A percentile compares a stretch with the other conserved stretches of the same genome.
Evolutionary conservation across 1,140 invertebrate species (phyloP).

Genomic region (Micrasema longulum): DNA sequence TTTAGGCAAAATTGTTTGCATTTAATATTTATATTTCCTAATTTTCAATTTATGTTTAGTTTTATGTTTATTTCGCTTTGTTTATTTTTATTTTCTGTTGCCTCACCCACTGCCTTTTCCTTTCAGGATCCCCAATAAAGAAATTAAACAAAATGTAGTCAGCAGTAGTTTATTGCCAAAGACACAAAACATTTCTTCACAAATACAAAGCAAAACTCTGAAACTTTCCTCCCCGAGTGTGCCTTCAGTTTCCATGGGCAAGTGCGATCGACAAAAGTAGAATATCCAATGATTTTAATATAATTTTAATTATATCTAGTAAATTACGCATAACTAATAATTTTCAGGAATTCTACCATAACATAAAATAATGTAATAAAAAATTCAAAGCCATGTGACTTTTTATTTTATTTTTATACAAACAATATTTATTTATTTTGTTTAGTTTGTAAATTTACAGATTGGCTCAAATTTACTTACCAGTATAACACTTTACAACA

Average conservation of each 20-base stretch:
- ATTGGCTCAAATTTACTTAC: too few species aligned
- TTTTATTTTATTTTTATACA: too few species aligned
- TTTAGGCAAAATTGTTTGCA: too few species aligned
- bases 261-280: conserved; percentile 17
- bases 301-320: too few species aligned
- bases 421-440: too few species aligned
- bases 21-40: not conserved
- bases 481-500: too few species aligned
- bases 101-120: conserved; percentile 14
- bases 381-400: too few species aligned
- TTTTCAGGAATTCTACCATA: too few species aligned
- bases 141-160: conserved; percentile 22
- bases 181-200: conserved; percentile 1
- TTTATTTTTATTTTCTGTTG: conserved; percentile 9
- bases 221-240: conserved; percentile 19
- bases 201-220: not conserved
- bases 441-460: too few species aligned
- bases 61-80: not conserved
- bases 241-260: conserved; percentile 4
- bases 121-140: conserved; percentile 16
- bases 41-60: not conserved
- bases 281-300: not conserved
- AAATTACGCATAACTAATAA: too few species aligned
- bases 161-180: conserved; percentile 28
- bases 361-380: too few species aligned